Evolutionary conservation across 2,113 vertebrate genomes (phyloP).

Genomic region (Malurus elegans): DNA sequence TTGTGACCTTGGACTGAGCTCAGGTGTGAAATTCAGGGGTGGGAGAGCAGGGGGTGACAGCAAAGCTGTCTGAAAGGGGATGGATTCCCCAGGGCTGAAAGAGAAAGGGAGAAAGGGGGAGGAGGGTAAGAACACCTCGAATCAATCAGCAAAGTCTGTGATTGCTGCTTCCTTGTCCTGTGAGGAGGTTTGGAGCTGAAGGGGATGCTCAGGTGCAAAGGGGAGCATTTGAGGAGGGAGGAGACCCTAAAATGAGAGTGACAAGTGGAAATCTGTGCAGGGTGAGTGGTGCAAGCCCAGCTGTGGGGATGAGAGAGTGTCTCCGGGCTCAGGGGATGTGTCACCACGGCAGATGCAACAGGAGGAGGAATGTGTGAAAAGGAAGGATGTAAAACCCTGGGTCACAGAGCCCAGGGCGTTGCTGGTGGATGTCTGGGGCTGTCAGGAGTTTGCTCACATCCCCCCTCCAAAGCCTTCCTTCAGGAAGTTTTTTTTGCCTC

Average conservation of each 20-base stretch:
- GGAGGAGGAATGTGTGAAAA: neutral
- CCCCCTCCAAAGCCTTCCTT: neutral
- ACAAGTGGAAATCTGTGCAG: neutral
- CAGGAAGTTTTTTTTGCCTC: neutral
- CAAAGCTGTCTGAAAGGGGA: neutral
- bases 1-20: neutral
- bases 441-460: neutral
- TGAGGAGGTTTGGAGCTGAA: neutral
- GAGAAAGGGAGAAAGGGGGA: neutral
- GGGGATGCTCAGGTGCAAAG: neutral
- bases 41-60: neutral
- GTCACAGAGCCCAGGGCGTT: neutral
- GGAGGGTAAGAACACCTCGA: neutral
- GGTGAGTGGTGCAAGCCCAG: neutral
- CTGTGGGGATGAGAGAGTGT: neutral
- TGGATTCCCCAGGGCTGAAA: neutral
- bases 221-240: neutral
- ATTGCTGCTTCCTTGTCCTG: neutral
- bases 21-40: neutral
- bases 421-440: neutral
- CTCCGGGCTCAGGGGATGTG: neutral
- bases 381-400: neutral
- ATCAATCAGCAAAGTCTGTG: neutral
- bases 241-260: neutral
- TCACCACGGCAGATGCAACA: neutral